Conservation (phyloP, 2,113 vertebrate species). For the Willisornis vidua region DNA sequence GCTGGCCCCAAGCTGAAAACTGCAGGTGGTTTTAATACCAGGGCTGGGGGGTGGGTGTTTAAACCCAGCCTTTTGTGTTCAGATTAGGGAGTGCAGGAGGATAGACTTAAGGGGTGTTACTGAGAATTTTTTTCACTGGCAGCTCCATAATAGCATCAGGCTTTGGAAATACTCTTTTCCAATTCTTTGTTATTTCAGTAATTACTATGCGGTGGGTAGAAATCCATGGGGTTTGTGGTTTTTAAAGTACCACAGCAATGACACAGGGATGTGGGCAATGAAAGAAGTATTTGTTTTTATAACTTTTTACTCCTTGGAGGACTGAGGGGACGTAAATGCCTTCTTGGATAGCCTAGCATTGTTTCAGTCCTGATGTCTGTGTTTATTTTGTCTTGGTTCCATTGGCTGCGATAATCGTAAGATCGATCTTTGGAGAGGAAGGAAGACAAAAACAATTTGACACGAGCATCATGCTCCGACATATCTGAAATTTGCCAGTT, state of each 20-base stretch:
- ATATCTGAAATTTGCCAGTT: not conserved
- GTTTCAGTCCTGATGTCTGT: constrained; percentile 3
- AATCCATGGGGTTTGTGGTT: constrained; percentile 14
- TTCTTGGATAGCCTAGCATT: not conserved
- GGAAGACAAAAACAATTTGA: not conserved
- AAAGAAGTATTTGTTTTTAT: not conserved
- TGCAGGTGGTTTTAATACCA: constrained; percentile 64
- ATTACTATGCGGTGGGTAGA: constrained; percentile 40
- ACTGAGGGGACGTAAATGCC: not conserved
- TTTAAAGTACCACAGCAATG: not conserved
- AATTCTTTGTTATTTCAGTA: constrained; percentile 37
- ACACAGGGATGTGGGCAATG: not conserved
- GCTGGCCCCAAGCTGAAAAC: constrained; percentile 57
- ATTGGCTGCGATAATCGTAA: not conserved
- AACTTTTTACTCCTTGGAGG: not conserved
- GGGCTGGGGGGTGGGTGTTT: not conserved
- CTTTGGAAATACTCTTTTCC: constrained; percentile 35
- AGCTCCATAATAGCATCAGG: constrained; percentile 39
- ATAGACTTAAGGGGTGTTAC: constrained; percentile 41
- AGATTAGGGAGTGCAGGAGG: constrained; percentile 64
- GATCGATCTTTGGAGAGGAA: not conserved
- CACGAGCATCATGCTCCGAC: not conserved
- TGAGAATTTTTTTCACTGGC: constrained; percentile 30
- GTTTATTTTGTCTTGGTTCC: constrained; percentile 27
- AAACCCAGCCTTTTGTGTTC: constrained; percentile 74